These are phyloP conservation scores for Apamea sordens DNA, from an alignment of 2,888 invertebrate genomes.

Conservation along the genomic window DNA sequence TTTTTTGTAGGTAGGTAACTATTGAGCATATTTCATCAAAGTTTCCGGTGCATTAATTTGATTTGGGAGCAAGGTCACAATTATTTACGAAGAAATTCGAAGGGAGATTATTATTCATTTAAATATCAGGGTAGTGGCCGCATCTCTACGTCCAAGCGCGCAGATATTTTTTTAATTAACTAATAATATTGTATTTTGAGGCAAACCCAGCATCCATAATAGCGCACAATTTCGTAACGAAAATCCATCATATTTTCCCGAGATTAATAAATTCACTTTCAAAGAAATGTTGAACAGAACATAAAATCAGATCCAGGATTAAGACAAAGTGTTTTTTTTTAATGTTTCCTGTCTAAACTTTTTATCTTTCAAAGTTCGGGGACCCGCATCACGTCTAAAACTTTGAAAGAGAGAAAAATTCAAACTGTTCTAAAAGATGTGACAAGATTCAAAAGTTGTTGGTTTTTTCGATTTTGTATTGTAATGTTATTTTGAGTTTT, in stretches of 20 bases:
- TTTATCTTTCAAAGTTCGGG: slow-evolving; percentile 5
- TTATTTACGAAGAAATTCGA: background rate
- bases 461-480: background rate
- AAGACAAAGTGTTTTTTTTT: slow-evolving; percentile 33
- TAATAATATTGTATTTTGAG: background rate
- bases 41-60: background rate
- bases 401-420: slow-evolving; percentile 5
- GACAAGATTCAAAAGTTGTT: background rate
- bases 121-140: background rate
- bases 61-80: background rate
- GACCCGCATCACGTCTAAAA: slow-evolving; percentile 4
- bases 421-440: background rate
- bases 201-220: no score
- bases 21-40: background rate
- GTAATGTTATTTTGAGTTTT: background rate
- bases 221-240: background rate
- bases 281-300: background rate
- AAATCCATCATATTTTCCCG: background rate
- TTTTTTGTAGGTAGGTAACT: background rate
- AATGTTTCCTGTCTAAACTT: slow-evolving; percentile 18
- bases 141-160: background rate
- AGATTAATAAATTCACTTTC: slow-evolving; percentile 7
- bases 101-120: background rate
- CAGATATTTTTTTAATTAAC: background rate
- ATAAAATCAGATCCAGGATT: background rate